Evolutionary conservation across 2,797 vertebrate genomes (phyloP).

Genomic region (Mycteria americana): DNA sequence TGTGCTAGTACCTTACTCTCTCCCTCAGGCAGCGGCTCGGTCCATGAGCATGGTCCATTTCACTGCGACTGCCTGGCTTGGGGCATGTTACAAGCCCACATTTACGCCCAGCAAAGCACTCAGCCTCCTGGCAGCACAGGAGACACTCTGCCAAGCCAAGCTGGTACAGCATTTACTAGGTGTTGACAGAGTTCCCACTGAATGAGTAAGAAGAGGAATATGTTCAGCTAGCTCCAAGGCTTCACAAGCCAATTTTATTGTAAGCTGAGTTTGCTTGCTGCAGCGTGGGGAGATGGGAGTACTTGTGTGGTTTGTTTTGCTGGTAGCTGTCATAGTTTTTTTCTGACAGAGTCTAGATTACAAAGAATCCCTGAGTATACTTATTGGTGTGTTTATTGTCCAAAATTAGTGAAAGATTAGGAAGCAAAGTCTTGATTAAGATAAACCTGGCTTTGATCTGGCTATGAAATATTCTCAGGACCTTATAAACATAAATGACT

Average conservation of each 20-base stretch:
- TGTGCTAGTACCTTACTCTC: not conserved
- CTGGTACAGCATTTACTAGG: not conserved
- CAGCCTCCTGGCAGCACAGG: not conserved
- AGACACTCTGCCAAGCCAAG: not conserved
- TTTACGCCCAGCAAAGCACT: not conserved
- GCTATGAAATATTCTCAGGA: not conserved
- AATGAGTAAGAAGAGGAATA: not conserved
- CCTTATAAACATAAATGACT: not conserved
- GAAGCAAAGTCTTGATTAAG: not conserved
- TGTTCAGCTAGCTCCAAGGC: not conserved
- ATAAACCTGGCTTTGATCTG: not conserved
- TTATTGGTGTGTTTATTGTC: not conserved
- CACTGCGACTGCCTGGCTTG: not conserved
- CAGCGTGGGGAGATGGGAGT: not conserved
- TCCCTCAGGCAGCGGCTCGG: not conserved
- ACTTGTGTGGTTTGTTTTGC: not conserved
- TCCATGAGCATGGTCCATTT: not conserved
- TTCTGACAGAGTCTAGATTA: not conserved
- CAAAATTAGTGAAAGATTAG: not conserved
- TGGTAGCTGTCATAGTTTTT: not conserved
- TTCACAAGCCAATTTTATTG: not conserved
- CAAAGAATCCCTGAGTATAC: not conserved
- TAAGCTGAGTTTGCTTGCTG: not conserved
- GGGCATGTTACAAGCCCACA: rapidly evolving
- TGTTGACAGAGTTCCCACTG: not conserved